phyloP scores from a whole-genome alignment of 2,888 invertebrate genomes.

The Mesorhabditis spiculigera region DNA sequence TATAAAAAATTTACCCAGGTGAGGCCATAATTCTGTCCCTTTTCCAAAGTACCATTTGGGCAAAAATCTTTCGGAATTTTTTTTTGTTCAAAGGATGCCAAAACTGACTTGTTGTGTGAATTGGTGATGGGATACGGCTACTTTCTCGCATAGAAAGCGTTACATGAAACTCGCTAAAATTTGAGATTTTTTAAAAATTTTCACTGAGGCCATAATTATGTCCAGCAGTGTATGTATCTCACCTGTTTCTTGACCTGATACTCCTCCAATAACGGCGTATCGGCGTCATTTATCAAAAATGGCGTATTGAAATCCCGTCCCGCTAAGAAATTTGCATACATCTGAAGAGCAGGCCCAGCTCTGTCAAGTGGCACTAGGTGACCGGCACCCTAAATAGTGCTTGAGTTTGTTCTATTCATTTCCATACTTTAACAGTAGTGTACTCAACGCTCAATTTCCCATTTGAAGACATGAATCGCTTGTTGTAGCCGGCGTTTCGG shows the following conservation, averaged over 20 bases:
- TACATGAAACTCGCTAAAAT: neutral
- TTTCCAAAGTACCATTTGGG: no score
- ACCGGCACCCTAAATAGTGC: constrained; percentile 5
- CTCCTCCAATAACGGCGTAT: neutral
- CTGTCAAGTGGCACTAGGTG: neutral
- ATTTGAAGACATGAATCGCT: neutral
- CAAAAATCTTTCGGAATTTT: no score
- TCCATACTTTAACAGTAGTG: constrained; percentile 4
- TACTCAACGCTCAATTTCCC: neutral
- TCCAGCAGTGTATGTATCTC: no score
- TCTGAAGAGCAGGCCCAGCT: constrained; percentile 6
- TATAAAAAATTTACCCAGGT: no score
- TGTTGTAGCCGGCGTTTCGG: constrained; percentile 7
- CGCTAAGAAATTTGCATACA: neutral
- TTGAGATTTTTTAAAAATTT: neutral
- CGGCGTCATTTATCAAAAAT: constrained; percentile 1
- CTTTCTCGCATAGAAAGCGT: neutral
- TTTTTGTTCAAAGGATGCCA: no score
- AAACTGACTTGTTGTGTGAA: no score
- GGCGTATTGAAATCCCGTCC: neutral
- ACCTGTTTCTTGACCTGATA: constrained; percentile 1
- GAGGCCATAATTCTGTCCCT: no score
- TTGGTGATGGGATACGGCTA: neutral
- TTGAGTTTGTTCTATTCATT: neutral
- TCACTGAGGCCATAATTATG: no score